phyloP scores from a whole-genome alignment of 1,140 invertebrate genomes.

The Plutomurus gul region DNA sequence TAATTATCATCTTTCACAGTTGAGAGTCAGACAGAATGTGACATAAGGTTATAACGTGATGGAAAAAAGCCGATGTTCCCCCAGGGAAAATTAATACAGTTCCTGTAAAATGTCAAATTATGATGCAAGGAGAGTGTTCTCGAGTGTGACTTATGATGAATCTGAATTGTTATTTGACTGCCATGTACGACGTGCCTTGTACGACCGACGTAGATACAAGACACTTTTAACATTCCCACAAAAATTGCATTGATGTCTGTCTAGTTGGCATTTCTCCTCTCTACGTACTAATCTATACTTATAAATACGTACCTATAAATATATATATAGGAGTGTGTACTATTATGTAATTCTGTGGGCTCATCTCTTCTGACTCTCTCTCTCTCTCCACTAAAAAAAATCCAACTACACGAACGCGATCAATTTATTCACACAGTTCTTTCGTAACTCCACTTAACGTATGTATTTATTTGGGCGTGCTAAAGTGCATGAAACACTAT shows the following conservation, averaged over 20 bases:
- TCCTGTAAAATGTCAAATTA: conserved; percentile 54
- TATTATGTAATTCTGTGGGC: too few species aligned
- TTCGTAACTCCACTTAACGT: neutral
- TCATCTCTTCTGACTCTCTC: conserved; percentile 13
- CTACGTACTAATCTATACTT: conserved; percentile 2
- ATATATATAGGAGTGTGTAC: too few species aligned
- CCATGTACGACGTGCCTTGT: neutral
- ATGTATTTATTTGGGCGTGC: neutral
- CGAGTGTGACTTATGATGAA: conserved; percentile 51
- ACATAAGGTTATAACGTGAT: conserved; percentile 49
- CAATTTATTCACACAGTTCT: too few species aligned
- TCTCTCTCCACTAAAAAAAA: too few species aligned
- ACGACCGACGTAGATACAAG: neutral
- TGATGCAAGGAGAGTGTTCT: conserved; percentile 51
- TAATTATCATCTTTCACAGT: conserved; percentile 45
- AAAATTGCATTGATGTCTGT: conserved; percentile 35
- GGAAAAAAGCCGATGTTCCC: conserved; percentile 53
- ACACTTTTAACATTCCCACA: conserved; percentile 27
- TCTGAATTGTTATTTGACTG: conserved; percentile 44
- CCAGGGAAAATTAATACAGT: conserved; percentile 53
- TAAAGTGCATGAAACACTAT: neutral
- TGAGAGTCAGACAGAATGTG: conserved; percentile 40
- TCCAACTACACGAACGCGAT: too few species aligned
- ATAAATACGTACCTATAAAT: neutral
- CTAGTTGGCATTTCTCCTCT: conserved; percentile 7